Evolutionary conservation across 53 echinoderm and acorn worm species (phyloP), one percentile per base, ranked within the genome.

Genomic region (Hippasteria phrygiana): DNA sequence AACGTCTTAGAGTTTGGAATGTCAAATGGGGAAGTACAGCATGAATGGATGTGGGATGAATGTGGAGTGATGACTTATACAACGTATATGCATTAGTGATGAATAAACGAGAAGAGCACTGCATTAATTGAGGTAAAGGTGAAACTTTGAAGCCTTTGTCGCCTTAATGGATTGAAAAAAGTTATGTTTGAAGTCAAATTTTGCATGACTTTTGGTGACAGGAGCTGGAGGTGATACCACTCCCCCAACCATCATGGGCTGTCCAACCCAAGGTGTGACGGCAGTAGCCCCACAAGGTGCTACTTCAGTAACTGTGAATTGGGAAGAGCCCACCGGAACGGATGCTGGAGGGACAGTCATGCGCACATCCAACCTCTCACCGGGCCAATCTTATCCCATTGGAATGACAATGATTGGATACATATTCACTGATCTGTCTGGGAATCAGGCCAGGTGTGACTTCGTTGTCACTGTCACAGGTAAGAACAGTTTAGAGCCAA

Each of bases 381-480:
- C 88, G n/a, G 88, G 88, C 10, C 34, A 88, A 32, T 76, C 59
- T 29, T 88, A 45, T 69, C 45, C 36, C 5, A 12, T 88, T 2
- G 88, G 88, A 37, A 51, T 48, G 53, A 66, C 67, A 5, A 66
- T n/a, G 31, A 29, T 88, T 2, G n/a, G 22, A 10, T 88, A 88
- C 63, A 78, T 69, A 10, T 88, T 64, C 38, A 77, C 88, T 32
- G 88, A 88, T 26, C 59, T 43, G 29, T 74, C 88, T 34, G 62
- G 75, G 2, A 88, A 88, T 43, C 5, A 12, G 14, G 88, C 75
- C 1, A 26, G 33, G 12, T 88, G 88, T 55, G 22, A 6, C 2
- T 88, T 88, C 59, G 35, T 50, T 24, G 67, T 88, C 48, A 77
- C 74, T 93, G 94, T 43, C 91, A 12, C 29, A 53, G 80, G 89